Conservation (phyloP, 2,888 invertebrate species). For the Drosophila borealis region DNA sequence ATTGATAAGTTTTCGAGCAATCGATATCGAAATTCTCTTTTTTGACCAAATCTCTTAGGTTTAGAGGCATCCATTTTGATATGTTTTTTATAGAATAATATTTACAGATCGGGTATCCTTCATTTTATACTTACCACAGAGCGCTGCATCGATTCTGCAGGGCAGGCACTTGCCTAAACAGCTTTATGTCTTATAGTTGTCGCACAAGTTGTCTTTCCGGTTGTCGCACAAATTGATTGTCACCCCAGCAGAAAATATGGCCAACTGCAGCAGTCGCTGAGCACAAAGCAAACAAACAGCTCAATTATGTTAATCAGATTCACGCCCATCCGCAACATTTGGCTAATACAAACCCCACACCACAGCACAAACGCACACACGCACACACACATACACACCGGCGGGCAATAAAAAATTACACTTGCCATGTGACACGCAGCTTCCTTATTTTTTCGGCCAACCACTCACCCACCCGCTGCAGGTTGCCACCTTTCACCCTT, state of each 20-base stretch:
- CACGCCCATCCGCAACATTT: constrained; percentile 72
- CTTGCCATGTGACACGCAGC: constrained; percentile 58
- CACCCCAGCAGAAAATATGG: constrained; percentile 14
- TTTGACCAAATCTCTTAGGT: too few species aligned
- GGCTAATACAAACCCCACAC: constrained; percentile 43
- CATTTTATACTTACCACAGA: too few species aligned
- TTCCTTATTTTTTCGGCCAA: constrained; percentile 32
- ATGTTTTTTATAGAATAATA: too few species aligned
- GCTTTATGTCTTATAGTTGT: not conserved
- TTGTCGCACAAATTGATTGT: constrained; percentile 40
- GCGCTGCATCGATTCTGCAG: too few species aligned
- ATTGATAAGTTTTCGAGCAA: too few species aligned
- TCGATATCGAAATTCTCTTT: too few species aligned
- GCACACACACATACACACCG: constrained; percentile 10
- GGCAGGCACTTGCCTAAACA: not conserved
- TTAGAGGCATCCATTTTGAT: too few species aligned
- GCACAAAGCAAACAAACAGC: constrained; percentile 67
- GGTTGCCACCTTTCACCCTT: constrained; percentile 74
- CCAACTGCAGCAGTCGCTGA: constrained; percentile 18
- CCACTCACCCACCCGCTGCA: constrained; percentile 51
- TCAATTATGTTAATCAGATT: constrained; percentile 81
- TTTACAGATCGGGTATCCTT: too few species aligned
- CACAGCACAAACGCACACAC: constrained; percentile 1
- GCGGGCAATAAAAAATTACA: constrained; percentile 49
- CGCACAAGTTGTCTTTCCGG: constrained; percentile 30